These are phyloP conservation scores for Slavum lentiscoides DNA, from an alignment of 2,888 invertebrate species.

Conservation along the genomic window DNA sequence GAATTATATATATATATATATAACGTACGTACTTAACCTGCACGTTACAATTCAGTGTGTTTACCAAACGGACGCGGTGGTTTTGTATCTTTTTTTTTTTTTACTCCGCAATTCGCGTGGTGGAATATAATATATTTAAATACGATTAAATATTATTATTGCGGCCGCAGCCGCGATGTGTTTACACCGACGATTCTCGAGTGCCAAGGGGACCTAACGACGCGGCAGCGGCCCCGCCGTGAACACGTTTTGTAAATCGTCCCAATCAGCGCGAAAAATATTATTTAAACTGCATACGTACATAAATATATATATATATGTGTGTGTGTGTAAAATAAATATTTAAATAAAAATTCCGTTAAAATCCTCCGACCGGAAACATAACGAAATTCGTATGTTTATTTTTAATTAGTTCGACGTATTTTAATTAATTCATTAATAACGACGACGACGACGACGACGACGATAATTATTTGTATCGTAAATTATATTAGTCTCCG, in stretches of 20 bases:
- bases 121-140: too few species aligned
- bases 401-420: constrained; percentile 50
- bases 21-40: too few species aligned
- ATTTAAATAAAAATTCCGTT: constrained; percentile 35
- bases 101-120: too few species aligned
- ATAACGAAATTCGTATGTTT: constrained; percentile 44
- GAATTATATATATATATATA: too few species aligned
- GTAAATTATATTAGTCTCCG: constrained; percentile 5
- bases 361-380: constrained; percentile 15
- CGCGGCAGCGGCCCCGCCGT: too few species aligned
- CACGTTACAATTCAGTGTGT: too few species aligned
- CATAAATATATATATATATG: too few species aligned
- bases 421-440: constrained; percentile 45
- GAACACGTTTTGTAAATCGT: not conserved
- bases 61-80: too few species aligned
- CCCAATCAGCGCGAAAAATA: constrained; percentile 38
- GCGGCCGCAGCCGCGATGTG: too few species aligned
- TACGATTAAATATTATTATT: too few species aligned
- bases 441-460: not conserved
- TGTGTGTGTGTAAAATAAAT: constrained; percentile 23
- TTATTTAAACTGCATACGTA: constrained; percentile 13
- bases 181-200: too few species aligned
- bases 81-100: too few species aligned
- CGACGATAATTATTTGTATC: constrained; percentile 18
- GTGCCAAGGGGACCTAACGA: not conserved